A percentile compares a stretch with the other conserved stretches of the same genome.
These are phyloP conservation scores for Alauda arvensis DNA, from an alignment of 2,797 vertebrate species.

Conservation along the genomic window DNA sequence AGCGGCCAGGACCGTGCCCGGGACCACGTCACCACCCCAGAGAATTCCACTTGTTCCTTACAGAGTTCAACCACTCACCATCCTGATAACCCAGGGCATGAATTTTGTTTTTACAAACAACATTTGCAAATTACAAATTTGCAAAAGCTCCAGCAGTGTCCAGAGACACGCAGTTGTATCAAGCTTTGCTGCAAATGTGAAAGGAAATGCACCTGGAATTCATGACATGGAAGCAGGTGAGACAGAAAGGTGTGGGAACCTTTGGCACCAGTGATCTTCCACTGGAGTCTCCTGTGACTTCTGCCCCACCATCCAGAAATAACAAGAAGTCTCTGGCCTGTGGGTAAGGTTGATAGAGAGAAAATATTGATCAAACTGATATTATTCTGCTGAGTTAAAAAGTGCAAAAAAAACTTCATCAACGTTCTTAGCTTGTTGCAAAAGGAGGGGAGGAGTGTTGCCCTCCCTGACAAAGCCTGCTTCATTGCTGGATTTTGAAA, in stretches of 20 bases:
- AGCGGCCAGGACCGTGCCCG: rapidly evolving
- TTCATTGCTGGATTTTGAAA: constrained; percentile 31
- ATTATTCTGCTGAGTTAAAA: neutral
- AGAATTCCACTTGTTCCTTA: neutral
- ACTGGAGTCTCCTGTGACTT: neutral
- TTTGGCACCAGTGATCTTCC: neutral
- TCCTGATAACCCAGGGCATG: neutral
- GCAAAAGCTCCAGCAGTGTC: neutral
- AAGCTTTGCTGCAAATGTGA: rapidly evolving
- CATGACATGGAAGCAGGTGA: neutral
- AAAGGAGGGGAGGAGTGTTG: neutral
- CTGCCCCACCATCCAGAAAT: neutral
- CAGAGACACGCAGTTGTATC: rapidly evolving
- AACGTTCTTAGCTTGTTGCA: neutral
- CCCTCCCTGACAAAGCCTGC: neutral
- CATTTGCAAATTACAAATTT: neutral
- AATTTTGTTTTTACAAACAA: neutral
- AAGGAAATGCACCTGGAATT: neutral
- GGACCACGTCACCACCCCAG: neutral
- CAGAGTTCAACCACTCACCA: neutral
- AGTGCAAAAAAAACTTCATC: neutral
- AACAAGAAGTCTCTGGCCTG: neutral
- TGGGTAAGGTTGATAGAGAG: neutral
- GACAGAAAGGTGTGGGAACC: neutral
- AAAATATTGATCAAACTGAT: neutral